Evolutionary conservation across 2,113 vertebrate genomes (phyloP).

Genomic region (Dasyornis broadbenti): DNA sequence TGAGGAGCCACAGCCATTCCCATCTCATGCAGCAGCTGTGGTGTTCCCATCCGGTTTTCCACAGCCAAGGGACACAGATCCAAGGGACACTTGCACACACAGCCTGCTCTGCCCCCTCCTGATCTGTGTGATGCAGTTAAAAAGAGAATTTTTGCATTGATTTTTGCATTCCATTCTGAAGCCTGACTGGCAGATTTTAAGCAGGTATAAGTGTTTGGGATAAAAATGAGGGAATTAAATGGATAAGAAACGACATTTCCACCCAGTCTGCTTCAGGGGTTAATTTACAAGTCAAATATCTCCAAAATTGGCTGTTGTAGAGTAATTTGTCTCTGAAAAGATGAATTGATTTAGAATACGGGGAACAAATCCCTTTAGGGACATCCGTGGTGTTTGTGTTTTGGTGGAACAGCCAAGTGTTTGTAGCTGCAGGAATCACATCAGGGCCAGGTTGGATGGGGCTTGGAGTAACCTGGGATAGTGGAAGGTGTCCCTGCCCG

Average conservation of each 20-base stretch:
- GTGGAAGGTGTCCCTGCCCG: not conserved
- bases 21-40: accelerated
- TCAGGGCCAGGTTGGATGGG: not conserved
- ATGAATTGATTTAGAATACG: not conserved
- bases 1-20: not conserved
- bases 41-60: accelerated
- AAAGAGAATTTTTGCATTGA: not conserved
- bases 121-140: not conserved
- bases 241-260: not conserved
- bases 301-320: not conserved
- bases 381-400: accelerated
- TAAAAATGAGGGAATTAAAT: not conserved
- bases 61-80: not conserved
- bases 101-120: not conserved
- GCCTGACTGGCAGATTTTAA: not conserved
- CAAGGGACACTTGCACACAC: accelerated
- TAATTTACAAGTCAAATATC: not conserved
- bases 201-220: not conserved
- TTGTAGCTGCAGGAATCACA: not conserved
- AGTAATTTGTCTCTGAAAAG: not conserved
- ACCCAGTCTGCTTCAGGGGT: not conserved
- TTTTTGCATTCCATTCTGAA: not conserved
- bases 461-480: not conserved
- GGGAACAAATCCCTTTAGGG: not conserved
- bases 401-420: not conserved